A percentile compares a stretch with the other conserved stretches of the same genome.
These are phyloP conservation scores for Coptotermes formosanus DNA, from an alignment of 1,140 invertebrate genomes.

Conservation along the genomic window DNA sequence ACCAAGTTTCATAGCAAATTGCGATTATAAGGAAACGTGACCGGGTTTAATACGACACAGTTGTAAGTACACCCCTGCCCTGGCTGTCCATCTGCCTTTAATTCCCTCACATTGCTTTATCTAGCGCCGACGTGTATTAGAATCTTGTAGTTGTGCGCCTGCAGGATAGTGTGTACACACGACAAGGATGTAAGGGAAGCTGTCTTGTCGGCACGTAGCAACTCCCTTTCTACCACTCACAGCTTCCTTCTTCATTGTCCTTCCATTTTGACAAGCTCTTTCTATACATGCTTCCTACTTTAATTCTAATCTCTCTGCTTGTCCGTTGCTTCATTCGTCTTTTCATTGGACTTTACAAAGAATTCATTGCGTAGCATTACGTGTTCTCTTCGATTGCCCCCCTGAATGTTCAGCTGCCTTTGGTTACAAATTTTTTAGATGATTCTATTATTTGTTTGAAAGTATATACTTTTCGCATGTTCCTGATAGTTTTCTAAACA, in stretches of 20 bases:
- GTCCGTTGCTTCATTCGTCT: neutral
- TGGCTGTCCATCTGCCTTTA: neutral
- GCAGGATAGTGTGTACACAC: neutral
- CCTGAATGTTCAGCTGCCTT: neutral
- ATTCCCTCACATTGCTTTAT: neutral
- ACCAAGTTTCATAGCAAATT: too few species aligned
- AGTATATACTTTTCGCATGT: too few species aligned
- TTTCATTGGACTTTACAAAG: neutral
- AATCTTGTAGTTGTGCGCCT: slow-evolving; percentile 5
- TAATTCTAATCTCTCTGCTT: neutral
- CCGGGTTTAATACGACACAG: too few species aligned
- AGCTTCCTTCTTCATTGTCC: neutral
- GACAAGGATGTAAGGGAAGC: neutral
- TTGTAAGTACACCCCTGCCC: neutral
- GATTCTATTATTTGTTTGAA: neutral
- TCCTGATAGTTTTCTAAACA: too few species aligned
- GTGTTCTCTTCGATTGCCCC: neutral
- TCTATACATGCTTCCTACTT: neutral
- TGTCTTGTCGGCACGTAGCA: neutral
- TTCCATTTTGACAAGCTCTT: neutral
- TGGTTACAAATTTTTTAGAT: neutral
- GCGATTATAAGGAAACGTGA: too few species aligned
- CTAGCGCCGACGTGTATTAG: neutral
- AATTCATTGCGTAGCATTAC: neutral
- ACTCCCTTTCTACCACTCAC: neutral